Percentiles rank a stretch among this genome's conserved stretches.
Conservation (phyloP, 2,113 vertebrate genomes). For the Leptobrachium leishanense region DNA sequence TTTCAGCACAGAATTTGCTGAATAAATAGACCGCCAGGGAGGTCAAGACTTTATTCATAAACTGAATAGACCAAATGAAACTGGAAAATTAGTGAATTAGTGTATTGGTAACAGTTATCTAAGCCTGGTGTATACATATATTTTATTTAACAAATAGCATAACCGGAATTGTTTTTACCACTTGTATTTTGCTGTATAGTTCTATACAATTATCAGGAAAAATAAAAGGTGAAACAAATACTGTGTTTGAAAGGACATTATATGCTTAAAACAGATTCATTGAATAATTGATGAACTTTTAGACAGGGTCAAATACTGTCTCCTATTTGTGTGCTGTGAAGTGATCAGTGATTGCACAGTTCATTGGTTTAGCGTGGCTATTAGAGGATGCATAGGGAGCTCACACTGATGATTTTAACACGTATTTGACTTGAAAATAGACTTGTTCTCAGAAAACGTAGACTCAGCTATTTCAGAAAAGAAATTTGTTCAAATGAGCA, state of each 20-base stretch:
- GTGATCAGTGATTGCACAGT: conserved; percentile 5
- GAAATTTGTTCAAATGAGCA: conserved; percentile 39
- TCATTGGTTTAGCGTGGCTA: conserved; percentile 15
- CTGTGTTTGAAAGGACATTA: neutral
- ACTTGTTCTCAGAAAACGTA: conserved; percentile 26
- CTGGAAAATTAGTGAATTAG: too few relatives aligned
- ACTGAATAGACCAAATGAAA: too few relatives aligned
- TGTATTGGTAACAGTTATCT: too few relatives aligned
- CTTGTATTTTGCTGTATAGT: too few relatives aligned
- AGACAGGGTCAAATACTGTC: neutral
- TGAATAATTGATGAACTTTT: conserved; percentile 27
- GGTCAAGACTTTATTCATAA: too few relatives aligned
- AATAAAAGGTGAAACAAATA: too few relatives aligned
- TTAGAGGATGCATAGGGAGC: conserved; percentile 15
- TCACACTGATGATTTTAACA: conserved; percentile 23
- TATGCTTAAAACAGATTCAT: neutral
- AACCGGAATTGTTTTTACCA: too few relatives aligned
- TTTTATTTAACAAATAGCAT: too few relatives aligned
- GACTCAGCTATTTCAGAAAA: conserved; percentile 36
- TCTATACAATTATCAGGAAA: too few relatives aligned
- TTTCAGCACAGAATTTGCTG: too few relatives aligned
- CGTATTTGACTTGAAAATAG: conserved; percentile 23
- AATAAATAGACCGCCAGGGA: too few relatives aligned
- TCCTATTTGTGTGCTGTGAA: conserved; percentile 11
- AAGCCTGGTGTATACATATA: too few relatives aligned